A percentile compares a stretch with the other conserved stretches of the same genome.
Conservation (phyloP, 2,797 vertebrate species). For the Euthynnus affinis region DNA sequence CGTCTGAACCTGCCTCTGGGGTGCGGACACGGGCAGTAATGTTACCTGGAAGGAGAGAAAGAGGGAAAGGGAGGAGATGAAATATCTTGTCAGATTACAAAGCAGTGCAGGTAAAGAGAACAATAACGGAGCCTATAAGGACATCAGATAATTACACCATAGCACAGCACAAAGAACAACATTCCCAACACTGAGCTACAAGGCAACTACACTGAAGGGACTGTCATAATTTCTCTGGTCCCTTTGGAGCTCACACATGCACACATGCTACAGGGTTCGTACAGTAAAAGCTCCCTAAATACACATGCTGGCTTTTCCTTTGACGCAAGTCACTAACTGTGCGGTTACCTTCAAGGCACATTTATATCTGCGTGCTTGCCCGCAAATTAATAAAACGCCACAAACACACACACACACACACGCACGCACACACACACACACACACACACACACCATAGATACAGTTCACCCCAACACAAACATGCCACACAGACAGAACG, state of each 20-base stretch:
- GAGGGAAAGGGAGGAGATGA: constrained; percentile 55
- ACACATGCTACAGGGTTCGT: constrained; percentile 71
- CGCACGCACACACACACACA: constrained; percentile 31
- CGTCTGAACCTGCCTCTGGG: constrained; percentile 93
- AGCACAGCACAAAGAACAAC: constrained; percentile 73
- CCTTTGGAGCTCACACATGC: constrained; percentile 76
- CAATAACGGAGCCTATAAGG: constrained; percentile 20
- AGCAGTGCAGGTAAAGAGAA: constrained; percentile 33
- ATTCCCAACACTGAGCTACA: constrained; percentile 71
- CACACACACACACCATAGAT: constrained; percentile 68
- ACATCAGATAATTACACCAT: constrained; percentile 52
- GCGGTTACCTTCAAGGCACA: constrained; percentile 71
- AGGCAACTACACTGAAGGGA: constrained; percentile 63
- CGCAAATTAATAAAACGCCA: constrained; percentile 67
- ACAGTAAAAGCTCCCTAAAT: constrained; percentile 78
- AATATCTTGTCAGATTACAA: constrained; percentile 52
- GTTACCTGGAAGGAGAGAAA: constrained; percentile 86
- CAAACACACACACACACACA: constrained; percentile 62
- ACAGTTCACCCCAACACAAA: constrained; percentile 83
- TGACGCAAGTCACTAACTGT: constrained; percentile 79
- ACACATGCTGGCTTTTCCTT: constrained; percentile 78
- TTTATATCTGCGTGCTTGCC: constrained; percentile 62
- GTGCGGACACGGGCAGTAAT: constrained; percentile 95
- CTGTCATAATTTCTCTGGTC: constrained; percentile 55
- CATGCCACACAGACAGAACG: constrained; percentile 90